These are phyloP conservation scores for Parambassis ranga DNA, from an alignment of 2,797 vertebrate genomes.

Conservation along the genomic window DNA sequence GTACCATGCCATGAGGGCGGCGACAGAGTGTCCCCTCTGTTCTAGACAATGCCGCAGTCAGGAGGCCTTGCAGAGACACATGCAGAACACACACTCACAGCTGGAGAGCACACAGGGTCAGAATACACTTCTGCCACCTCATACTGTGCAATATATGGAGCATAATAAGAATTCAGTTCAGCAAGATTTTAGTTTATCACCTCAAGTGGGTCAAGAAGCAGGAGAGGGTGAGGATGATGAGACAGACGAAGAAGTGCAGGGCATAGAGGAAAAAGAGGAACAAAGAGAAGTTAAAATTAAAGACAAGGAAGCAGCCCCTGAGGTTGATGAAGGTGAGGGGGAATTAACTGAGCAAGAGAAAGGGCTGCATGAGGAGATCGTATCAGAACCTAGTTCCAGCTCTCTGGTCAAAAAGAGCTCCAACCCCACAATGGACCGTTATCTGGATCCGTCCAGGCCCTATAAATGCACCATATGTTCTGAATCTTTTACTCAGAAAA, in stretches of 20 bases:
- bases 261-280: constrained; percentile 67
- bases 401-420: constrained; percentile 88
- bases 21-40: constrained; percentile 98
- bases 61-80: constrained; percentile 96
- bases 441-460: constrained; percentile 94
- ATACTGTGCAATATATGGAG: constrained; percentile 56
- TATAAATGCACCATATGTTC: constrained; percentile 99
- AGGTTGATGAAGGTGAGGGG: constrained; percentile 84
- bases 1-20: constrained; percentile 97
- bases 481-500: constrained; percentile 99
- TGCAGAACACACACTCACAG: constrained; percentile 95
- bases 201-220: constrained; percentile 72
- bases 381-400: constrained; percentile 85
- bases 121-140: constrained; percentile 49
- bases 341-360: constrained; percentile 89
- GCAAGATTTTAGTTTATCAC: constrained; percentile 70
- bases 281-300: constrained; percentile 83
- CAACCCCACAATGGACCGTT: constrained; percentile 98
- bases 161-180: constrained; percentile 59
- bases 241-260: constrained; percentile 54
- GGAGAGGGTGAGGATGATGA: constrained; percentile 73
- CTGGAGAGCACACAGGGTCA: constrained; percentile 85
- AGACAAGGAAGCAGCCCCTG: constrained; percentile 70
- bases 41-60: constrained; percentile 97
- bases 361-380: constrained; percentile 84